phyloP scores from a whole-genome alignment of 2,113 vertebrate genomes.

The Syngnathus floridae region DNA sequence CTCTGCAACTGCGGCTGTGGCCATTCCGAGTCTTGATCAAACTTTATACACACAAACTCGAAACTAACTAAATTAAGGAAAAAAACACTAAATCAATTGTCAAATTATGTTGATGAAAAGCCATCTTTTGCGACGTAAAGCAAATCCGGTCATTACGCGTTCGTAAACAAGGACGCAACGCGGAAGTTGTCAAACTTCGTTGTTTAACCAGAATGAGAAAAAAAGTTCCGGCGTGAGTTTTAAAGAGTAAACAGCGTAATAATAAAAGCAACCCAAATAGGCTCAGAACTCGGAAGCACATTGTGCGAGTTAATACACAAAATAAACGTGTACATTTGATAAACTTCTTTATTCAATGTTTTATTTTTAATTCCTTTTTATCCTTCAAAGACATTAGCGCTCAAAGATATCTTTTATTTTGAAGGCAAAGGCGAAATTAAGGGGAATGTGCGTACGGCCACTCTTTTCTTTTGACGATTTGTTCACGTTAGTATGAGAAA shows the following conservation, averaged over 20 bases:
- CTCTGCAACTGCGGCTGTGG: slow-evolving; percentile 63
- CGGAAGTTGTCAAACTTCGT: slow-evolving; percentile 36
- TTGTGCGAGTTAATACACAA: too few species aligned
- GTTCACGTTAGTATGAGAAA: not conserved
- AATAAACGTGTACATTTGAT: not conserved
- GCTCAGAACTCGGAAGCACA: too few species aligned
- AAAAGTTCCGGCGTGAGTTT: slow-evolving; percentile 11
- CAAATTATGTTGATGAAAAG: not conserved
- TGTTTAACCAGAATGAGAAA: not conserved
- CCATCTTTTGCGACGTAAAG: not conserved
- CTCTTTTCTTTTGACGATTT: not conserved
- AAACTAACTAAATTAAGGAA: not conserved
- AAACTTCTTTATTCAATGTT: too few species aligned
- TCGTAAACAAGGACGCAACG: slow-evolving; percentile 52
- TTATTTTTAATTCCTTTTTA: not conserved
- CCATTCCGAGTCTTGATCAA: slow-evolving; percentile 46
- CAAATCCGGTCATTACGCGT: not conserved
- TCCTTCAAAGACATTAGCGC: not conserved
- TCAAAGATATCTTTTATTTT: slow-evolving; percentile 12
- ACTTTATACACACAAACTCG: not conserved
- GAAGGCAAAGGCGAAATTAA: slow-evolving; percentile 6
- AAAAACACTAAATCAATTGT: not conserved
- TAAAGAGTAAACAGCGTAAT: slow-evolving; percentile 35
- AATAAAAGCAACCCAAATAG: not conserved
- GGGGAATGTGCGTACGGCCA: not conserved